phyloP scores from a whole-genome alignment of 2,888 invertebrate genomes.

The Cataglyphis cursor region DNA sequence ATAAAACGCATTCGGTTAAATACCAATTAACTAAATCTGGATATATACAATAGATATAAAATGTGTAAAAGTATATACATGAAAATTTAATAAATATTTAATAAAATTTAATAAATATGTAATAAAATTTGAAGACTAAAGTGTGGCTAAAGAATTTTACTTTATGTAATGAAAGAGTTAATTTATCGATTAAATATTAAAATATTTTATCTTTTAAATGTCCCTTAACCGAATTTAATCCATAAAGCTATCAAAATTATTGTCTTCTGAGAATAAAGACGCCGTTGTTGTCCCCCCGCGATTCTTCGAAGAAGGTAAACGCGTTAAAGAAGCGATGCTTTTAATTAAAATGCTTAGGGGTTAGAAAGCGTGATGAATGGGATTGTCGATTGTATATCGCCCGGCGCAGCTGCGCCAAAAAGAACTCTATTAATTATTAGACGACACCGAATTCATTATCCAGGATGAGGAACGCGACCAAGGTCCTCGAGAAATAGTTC shows the following conservation, averaged over 20 bases:
- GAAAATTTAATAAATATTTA: not conserved
- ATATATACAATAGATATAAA: not conserved
- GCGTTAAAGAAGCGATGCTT: constrained; percentile 79
- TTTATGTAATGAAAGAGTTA: no score
- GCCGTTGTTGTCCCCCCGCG: not conserved
- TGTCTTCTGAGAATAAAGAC: not conserved
- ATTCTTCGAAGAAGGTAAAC: constrained; percentile 9
- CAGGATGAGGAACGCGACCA: constrained; percentile 78
- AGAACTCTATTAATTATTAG: constrained; percentile 86
- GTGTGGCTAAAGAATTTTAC: no score
- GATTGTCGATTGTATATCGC: constrained; percentile 74
- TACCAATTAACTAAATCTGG: constrained; percentile 20
- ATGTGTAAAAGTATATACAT: not conserved
- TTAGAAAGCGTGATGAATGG: constrained; percentile 87
- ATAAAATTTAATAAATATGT: not conserved
- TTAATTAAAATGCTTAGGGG: constrained; percentile 86
- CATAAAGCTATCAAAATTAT: not conserved
- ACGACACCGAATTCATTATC: constrained; percentile 86
- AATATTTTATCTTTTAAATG: not conserved
- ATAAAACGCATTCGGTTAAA: not conserved
- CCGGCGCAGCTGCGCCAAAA: constrained; percentile 67
- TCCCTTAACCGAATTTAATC: not conserved
- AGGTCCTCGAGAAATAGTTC: constrained; percentile 79
- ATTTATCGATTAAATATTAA: not conserved
- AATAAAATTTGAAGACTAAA: not conserved